phyloP scores from a whole-genome alignment of 2,797 vertebrate species.

The Podarcis lilfordi region DNA sequence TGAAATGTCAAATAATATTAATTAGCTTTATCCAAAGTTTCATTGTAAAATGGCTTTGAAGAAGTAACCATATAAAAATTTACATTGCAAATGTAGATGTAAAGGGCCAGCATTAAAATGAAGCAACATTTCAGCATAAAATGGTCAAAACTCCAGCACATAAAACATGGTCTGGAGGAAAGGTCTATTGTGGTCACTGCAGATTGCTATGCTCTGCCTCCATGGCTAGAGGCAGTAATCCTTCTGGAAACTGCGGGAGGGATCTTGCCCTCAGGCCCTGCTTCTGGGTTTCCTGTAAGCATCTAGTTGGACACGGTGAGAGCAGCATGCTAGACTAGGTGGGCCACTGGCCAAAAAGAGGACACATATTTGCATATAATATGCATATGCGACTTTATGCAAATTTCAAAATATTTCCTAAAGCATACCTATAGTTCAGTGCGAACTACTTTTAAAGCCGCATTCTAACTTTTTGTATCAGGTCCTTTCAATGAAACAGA shows the following conservation, averaged over 20 bases:
- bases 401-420: too few relatives aligned
- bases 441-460: neutral
- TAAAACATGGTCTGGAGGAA: neutral
- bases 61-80: neutral
- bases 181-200: neutral
- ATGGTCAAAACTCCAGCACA: neutral
- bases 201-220: too few relatives aligned
- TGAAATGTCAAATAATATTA: neutral
- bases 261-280: too few relatives aligned
- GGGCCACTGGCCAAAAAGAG: too few relatives aligned
- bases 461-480: neutral
- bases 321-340: too few relatives aligned
- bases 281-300: too few relatives aligned
- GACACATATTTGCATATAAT: too few relatives aligned
- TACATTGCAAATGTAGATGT: neutral
- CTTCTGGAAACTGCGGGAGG: too few relatives aligned
- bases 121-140: neutral
- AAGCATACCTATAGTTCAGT: neutral
- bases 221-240: too few relatives aligned
- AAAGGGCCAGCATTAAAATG: neutral
- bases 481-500: neutral
- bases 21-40: neutral
- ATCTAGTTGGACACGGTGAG: too few relatives aligned
- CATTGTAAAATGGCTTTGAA: neutral
- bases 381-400: too few relatives aligned